Conservation (phyloP, 2,797 vertebrate genomes). For the Gadopsis marmoratus region DNA sequence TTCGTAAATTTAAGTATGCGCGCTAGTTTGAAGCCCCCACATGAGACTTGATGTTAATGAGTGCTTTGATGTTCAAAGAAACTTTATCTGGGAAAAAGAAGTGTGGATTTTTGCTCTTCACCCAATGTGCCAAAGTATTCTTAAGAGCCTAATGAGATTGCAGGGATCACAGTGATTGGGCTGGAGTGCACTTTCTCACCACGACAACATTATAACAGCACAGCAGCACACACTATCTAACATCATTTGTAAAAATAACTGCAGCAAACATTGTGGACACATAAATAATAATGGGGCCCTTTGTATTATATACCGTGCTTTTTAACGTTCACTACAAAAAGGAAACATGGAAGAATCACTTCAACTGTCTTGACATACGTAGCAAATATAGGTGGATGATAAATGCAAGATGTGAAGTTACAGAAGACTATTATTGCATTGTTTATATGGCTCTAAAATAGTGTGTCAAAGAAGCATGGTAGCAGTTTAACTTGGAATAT, state of each 20-base stretch:
- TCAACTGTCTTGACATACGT: not conserved
- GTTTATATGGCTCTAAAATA: not conserved
- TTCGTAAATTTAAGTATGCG: constrained; percentile 38
- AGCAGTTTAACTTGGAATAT: constrained; percentile 3
- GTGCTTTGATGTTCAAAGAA: constrained; percentile 70
- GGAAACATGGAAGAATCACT: constrained; percentile 22
- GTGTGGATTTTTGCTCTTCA: constrained; percentile 57
- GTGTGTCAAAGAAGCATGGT: not conserved
- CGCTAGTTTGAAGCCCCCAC: constrained; percentile 37
- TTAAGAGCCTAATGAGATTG: constrained; percentile 49
- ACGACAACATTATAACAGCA: constrained; percentile 26
- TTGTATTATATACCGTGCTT: constrained; percentile 10
- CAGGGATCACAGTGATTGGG: constrained; percentile 28
- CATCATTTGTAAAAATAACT: constrained; percentile 28
- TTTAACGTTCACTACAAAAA: constrained; percentile 2
- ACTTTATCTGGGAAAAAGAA: constrained; percentile 41
- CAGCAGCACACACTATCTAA: constrained; percentile 26
- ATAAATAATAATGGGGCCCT: constrained; percentile 13
- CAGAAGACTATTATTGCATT: not conserved
- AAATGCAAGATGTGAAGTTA: constrained; percentile 25
- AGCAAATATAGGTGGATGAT: constrained; percentile 8
- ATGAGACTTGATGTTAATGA: constrained; percentile 48
- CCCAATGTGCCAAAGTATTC: too few relatives aligned
- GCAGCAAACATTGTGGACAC: constrained; percentile 21
- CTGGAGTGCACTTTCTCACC: constrained; percentile 39